Conservation (phyloP, 2,888 invertebrate genomes). For the Apamea crenata region DNA sequence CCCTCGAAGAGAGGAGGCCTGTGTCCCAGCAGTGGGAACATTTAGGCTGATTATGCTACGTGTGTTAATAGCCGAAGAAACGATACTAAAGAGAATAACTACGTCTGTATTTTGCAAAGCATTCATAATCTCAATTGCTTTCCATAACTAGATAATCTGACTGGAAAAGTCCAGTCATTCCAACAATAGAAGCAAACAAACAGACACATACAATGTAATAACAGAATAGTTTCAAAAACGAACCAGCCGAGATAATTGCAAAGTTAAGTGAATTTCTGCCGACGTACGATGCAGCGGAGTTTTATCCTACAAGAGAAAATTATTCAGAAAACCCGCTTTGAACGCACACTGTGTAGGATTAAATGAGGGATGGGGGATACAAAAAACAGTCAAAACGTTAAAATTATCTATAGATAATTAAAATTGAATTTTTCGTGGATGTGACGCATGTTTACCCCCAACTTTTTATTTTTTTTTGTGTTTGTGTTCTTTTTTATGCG, state of each 20-base stretch:
- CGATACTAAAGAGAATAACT: not conserved
- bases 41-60: too few relatives aligned
- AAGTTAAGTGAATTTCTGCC: slow-evolving; percentile 60
- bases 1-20: too few relatives aligned
- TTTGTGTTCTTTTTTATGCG: too few relatives aligned
- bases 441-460: too few relatives aligned
- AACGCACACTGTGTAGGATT: not conserved
- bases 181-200: slow-evolving; percentile 17
- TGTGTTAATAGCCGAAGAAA: too few relatives aligned
- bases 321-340: slow-evolving; percentile 34
- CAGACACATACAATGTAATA: slow-evolving; percentile 28
- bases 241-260: slow-evolving; percentile 47
- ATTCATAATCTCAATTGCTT: not conserved
- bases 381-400: not conserved
- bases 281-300: slow-evolving; percentile 28
- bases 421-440: too few relatives aligned
- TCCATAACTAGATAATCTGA: slow-evolving; percentile 2
- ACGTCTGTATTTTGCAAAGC: not conserved
- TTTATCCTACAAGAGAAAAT: not conserved
- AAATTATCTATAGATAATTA: not conserved
- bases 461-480: too few relatives aligned
- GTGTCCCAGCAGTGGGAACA: too few relatives aligned
- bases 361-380: not conserved
- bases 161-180: not conserved
- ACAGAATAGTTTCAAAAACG: slow-evolving; percentile 49